Evolutionary conservation across 2,888 invertebrate species (phyloP).

Genomic region (Thecophora atra): DNA sequence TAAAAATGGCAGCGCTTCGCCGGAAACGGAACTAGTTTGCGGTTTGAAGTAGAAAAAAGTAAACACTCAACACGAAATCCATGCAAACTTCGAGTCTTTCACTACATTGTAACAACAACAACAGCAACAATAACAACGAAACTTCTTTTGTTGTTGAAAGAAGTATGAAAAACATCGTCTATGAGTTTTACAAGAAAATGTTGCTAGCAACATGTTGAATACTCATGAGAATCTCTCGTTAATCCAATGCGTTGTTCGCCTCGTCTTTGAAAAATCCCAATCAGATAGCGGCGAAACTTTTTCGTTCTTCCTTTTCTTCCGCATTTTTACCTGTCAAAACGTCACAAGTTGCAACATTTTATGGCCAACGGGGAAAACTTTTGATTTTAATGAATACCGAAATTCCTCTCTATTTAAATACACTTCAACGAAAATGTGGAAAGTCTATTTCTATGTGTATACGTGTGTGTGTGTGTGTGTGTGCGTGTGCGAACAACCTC

Average conservation of each 20-base stretch:
- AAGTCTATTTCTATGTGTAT: not conserved
- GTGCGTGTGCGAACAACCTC: no score
- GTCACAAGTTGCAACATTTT: not conserved
- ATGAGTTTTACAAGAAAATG: not conserved
- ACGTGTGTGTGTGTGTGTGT: no score
- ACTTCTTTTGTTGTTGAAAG: not conserved
- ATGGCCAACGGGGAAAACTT: not conserved
- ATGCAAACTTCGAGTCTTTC: slow-evolving; percentile 16
- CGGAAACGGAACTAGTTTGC: not conserved
- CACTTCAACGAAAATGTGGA: not conserved
- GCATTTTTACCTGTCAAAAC: not conserved
- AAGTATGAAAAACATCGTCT: not conserved
- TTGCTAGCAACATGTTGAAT: not conserved
- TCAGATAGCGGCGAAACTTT: no score
- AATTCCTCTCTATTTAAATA: not conserved
- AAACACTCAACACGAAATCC: not conserved
- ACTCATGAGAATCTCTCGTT: no score
- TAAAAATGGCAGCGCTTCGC: not conserved
- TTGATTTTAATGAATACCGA: slow-evolving; percentile 2
- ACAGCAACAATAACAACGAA: not conserved
- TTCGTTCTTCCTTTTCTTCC: not conserved
- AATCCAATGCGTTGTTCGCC: not conserved
- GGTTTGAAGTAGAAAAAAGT: not conserved
- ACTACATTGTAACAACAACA: not conserved
- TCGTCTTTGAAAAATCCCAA: no score